These are phyloP conservation scores for Pollicipes pollicipes DNA, from an alignment of 1,140 invertebrate genomes.

Conservation along the genomic window DNA sequence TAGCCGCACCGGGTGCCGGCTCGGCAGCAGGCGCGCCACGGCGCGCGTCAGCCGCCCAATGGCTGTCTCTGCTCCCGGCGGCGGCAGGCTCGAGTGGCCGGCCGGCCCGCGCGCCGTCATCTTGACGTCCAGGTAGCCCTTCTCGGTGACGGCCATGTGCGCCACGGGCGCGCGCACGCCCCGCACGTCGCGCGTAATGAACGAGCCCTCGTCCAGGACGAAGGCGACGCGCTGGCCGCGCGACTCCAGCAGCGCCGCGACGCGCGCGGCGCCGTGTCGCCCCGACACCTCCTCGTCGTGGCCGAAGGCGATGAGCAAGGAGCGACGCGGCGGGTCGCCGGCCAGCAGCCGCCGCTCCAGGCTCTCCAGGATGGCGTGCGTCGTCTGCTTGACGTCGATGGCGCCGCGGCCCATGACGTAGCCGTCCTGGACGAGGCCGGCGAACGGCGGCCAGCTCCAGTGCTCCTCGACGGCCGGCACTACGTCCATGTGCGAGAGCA, in stretches of 20 bases:
- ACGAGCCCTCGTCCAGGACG: conserved; percentile 36
- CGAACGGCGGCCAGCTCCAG: conserved; percentile 36
- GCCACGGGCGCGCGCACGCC: conserved; percentile 30
- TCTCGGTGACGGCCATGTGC: conserved; percentile 35
- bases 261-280: conserved; percentile 27
- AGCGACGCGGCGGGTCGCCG: conserved; percentile 28
- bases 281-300: conserved; percentile 42
- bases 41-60: conserved; percentile 34
- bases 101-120: conserved; percentile 27
- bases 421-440: conserved; percentile 25
- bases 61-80: conserved; percentile 28
- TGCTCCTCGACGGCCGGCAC: conserved; percentile 33
- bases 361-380: conserved; percentile 37
- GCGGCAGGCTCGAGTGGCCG: conserved; percentile 40
- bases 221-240: conserved; percentile 29
- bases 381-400: conserved; percentile 34
- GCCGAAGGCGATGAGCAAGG: conserved; percentile 38
- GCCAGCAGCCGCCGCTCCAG: conserved; percentile 30
- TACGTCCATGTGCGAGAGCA: conserved; percentile 38
- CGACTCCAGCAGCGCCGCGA: conserved; percentile 25
- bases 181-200: conserved; percentile 27
- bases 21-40: conserved; percentile 29
- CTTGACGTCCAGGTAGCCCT: conserved; percentile 32
- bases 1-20: conserved; percentile 33
- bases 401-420: conserved; percentile 38